Base-by-base conservation (phyloP, 2,113 vertebrate genomes). In the Nothoprocta pentlandii region DNA sequence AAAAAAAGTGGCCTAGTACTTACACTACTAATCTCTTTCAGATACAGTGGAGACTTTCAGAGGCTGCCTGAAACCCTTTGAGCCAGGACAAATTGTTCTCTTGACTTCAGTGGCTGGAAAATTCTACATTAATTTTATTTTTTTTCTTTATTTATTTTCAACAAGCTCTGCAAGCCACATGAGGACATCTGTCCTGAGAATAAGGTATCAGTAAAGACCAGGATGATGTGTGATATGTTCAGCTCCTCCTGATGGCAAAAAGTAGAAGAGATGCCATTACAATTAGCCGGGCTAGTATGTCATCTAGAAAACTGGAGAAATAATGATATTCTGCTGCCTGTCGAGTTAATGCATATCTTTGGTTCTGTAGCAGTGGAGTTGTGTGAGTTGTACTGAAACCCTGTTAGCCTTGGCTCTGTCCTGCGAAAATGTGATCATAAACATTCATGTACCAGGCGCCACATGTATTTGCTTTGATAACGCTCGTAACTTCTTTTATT, bases 381-480 rank as follows among this genome's bases (percentile, higher is more conserved):
- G 15, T 80, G 22, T 58, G 28, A 3, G 0, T 22, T 70, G 51
- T 36, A 34, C 51, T 28, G 53, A 73, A 92, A 28, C 9, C 6
- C 11, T 58, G 53, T 46, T 79, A 91, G 30, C 66, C n/a, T 71
- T 87, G 83, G 30, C 58, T 88, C 51, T 26, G 5, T 53, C 56
- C 47, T 71, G 62, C 32, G 78, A 41, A 91, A 79, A 80, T 59
- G 61, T 39, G 69, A 41, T 87, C 62, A 42, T 23, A 84, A 95
- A 73, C 22, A 88, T 46, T 69, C 92, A 5, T 49, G n/a, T 76
- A 89, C 69, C 69, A 89, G 94, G 85, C 54, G 6, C 92, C 94
- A 86, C 85, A 80, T 32, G n/a, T 84, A 36, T 95, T 92, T 95
- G 77, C 90, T 95, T 93, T 95, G 92, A 95, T 95, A 95, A 86